Evolutionary conservation across 2,888 invertebrate species (phyloP).

Genomic region (Biston stratarius): DNA sequence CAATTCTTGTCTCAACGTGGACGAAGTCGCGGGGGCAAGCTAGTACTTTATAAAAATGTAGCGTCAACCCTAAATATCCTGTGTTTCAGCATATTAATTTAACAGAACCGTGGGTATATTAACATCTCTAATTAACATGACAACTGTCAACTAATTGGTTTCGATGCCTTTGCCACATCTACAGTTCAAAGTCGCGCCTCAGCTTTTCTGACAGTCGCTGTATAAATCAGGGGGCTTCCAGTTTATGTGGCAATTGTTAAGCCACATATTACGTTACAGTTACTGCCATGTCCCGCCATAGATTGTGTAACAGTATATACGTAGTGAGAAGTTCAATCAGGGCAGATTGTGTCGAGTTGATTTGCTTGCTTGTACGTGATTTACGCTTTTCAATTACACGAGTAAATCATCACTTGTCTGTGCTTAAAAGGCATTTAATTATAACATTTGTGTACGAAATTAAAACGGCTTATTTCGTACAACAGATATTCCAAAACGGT

Average conservation of each 20-base stretch:
- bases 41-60: not conserved
- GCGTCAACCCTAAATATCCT: conserved; percentile 48
- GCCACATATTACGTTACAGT: conserved; percentile 24
- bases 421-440: conserved; percentile 35
- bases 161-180: conserved; percentile 54
- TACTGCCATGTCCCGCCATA: not conserved
- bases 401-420: conserved; percentile 40
- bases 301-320: conserved; percentile 22
- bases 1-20: no score
- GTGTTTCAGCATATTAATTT: conserved; percentile 61
- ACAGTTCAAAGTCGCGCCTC: conserved; percentile 52
- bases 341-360: conserved; percentile 51
- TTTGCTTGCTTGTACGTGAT: conserved; percentile 51
- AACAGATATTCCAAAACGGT: not conserved
- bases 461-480: conserved; percentile 5
- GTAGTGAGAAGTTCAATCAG: conserved; percentile 46
- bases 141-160: conserved; percentile 74
- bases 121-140: conserved; percentile 71
- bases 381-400: conserved; percentile 39
- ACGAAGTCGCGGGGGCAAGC: not conserved
- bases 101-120: conserved; percentile 59
- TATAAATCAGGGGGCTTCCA: conserved; percentile 15
- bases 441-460: conserved; percentile 13
- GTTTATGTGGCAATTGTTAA: conserved; percentile 14
- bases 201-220: conserved; percentile 20